These are phyloP conservation scores for Erebia epiphron DNA, from an alignment of 2,888 invertebrate species.

Conservation along the genomic window DNA sequence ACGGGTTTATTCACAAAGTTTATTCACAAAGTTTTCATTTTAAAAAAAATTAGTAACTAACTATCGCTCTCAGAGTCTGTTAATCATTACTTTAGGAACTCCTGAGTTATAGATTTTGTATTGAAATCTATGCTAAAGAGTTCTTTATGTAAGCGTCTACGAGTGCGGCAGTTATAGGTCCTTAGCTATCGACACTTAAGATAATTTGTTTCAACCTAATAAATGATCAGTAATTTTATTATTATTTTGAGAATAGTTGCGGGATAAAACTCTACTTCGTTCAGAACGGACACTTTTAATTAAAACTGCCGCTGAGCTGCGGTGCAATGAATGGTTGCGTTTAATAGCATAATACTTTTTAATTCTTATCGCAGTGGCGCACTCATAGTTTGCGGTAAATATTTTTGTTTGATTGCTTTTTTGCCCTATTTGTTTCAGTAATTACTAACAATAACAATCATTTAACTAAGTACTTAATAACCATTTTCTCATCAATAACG, in stretches of 20 bases:
- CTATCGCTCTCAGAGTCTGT: no score
- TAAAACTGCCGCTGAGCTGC: constrained; percentile 52
- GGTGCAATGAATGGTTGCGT: constrained; percentile 48
- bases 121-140: no score
- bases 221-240: no score
- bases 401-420: constrained; percentile 25
- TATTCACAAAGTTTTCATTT: no score
- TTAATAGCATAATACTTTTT: constrained; percentile 44
- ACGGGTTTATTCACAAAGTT: no score
- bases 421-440: not conserved
- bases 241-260: constrained; percentile 2
- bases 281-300: constrained; percentile 52
- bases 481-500: not conserved
- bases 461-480: not conserved
- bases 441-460: constrained; percentile 2
- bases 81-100: no score
- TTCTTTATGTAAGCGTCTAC: no score
- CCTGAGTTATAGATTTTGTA: no score
- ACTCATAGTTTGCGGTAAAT: constrained; percentile 33
- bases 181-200: no score
- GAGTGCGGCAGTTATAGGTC: no score
- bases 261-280: constrained; percentile 42
- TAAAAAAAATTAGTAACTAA: no score
- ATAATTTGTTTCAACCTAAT: no score
- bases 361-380: constrained; percentile 42